Conservation (phyloP, 2,113 vertebrate genomes). For the Toxotes jaculatrix region DNA sequence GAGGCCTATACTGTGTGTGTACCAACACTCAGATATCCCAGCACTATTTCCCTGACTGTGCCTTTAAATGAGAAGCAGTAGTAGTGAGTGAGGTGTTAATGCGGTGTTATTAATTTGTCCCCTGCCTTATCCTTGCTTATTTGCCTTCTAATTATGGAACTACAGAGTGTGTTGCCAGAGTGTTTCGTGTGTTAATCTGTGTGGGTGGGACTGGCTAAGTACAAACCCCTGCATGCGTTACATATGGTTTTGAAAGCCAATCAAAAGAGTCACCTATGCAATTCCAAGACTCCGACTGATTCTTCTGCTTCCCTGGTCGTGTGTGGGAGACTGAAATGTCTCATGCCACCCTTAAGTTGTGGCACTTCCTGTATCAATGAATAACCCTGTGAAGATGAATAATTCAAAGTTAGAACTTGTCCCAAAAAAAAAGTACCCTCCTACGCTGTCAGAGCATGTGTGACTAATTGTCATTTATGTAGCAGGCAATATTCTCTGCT, state of each 20-base stretch:
- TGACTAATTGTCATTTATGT: background rate
- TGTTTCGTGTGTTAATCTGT: background rate
- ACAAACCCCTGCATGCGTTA: background rate
- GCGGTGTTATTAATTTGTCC: background rate
- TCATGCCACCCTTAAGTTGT: background rate
- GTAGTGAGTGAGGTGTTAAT: background rate
- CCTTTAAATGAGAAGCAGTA: background rate
- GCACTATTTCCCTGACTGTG: constrained; percentile 3
- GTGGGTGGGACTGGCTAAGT: background rate
- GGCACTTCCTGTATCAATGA: background rate
- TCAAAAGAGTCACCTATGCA: background rate
- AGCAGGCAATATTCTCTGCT: no score
- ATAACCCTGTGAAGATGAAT: constrained; percentile 1
- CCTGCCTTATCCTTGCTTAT: background rate
- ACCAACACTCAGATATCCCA: no score
- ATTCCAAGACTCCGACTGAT: background rate
- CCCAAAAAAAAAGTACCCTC: background rate
- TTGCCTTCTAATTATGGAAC: background rate
- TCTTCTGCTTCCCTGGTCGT: background rate
- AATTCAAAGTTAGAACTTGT: background rate
- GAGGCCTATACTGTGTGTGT: no score
- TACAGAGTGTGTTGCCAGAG: no score
- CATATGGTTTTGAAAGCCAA: background rate
- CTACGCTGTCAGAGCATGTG: background rate
- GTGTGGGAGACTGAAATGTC: background rate